Evolutionary conservation across 2,113 vertebrate genomes (phyloP), one percentile per base, ranked within the genome.

Genomic region (Empidonax traillii): DNA sequence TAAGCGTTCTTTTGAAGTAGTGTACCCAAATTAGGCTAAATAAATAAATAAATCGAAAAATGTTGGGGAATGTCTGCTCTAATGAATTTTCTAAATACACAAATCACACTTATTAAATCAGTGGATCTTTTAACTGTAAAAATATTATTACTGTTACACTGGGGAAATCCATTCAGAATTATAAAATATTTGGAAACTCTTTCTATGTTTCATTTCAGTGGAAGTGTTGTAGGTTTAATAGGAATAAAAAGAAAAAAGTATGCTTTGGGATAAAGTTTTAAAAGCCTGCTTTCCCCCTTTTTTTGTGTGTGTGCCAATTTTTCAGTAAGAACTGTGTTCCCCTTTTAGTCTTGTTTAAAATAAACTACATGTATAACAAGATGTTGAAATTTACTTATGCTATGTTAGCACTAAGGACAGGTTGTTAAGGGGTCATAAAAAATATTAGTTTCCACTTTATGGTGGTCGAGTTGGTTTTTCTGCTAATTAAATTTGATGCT

Each of bases 1-100:
- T 96, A 96, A 97, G 97, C 87, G n/a, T 95, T 97, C 97, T 97
- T 97, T 97, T 97, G 97, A 97, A 97, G 97, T 97, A 94, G 95
- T 95, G 93, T 97, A 96, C 97, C 95, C 96, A 97, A 97, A 97
- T 97, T 97, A 97, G 93, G 77, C 89, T 94, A 97, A 97, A 96
- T 97, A 97, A 97, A 97, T 97, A 97, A 97, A 97, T 96, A 97
- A 94, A 89, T 89, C 62, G 59, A 7, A 66, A 94, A 94, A 90
- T 86, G 78, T 94, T 66, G 76, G 86, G 90, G 51, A 95, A 81
- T 89, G 92, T 95, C 94, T 97, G 96, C 95, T 94, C 95, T 96
- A 89, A 87, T 97, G 97, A 96, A 97, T 96, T 79, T 93, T 78
- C 94, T 96, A 87, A 92, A 84, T 96, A 94, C 94, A 90, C 91